Conservation (phyloP, 2,113 vertebrate species). For the Noturus placidus region DNA sequence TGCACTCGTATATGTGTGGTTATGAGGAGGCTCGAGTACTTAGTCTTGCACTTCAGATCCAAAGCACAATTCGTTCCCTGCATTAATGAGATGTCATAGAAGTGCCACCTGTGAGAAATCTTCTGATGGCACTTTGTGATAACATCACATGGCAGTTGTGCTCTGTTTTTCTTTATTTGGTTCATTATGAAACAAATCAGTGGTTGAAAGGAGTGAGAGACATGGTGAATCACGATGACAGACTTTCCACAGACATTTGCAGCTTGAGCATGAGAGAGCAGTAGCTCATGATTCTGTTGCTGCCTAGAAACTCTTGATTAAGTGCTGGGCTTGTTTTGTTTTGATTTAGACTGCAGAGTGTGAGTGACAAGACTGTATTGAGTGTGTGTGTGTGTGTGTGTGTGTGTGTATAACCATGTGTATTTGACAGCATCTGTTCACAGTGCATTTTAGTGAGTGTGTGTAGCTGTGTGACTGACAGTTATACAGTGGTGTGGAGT, state of each 20-base stretch:
- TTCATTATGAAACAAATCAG: constrained; percentile 20
- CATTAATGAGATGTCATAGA: constrained; percentile 13
- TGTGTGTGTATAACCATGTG: constrained; percentile 9
- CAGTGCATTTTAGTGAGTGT: constrained; percentile 29
- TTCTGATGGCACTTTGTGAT: constrained; percentile 21
- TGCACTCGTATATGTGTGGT: neutral
- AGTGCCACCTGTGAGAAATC: constrained; percentile 26
- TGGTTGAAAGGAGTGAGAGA: constrained; percentile 13
- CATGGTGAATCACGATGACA: constrained; percentile 14
- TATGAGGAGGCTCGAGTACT: neutral
- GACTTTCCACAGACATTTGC: constrained; percentile 29
- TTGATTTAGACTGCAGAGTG: constrained; percentile 47
- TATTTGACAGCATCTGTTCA: constrained; percentile 31
- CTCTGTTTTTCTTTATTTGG: constrained; percentile 6
- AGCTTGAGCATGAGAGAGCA: constrained; percentile 19
- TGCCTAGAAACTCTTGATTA: constrained; percentile 34
- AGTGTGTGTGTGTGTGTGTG: constrained; percentile 16
- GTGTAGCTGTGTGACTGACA: constrained; percentile 64
- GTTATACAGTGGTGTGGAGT: constrained; percentile 65
- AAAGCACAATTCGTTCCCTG: constrained; percentile 12
- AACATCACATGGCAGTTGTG: neutral
- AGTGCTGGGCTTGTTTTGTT: constrained; percentile 43
- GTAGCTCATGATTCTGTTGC: constrained; percentile 34
- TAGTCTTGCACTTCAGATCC: neutral
- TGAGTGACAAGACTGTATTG: constrained; percentile 46